Base-by-base conservation (phyloP, 1,140 invertebrate genomes). In the Caenorhabditis briggsae region DNA sequence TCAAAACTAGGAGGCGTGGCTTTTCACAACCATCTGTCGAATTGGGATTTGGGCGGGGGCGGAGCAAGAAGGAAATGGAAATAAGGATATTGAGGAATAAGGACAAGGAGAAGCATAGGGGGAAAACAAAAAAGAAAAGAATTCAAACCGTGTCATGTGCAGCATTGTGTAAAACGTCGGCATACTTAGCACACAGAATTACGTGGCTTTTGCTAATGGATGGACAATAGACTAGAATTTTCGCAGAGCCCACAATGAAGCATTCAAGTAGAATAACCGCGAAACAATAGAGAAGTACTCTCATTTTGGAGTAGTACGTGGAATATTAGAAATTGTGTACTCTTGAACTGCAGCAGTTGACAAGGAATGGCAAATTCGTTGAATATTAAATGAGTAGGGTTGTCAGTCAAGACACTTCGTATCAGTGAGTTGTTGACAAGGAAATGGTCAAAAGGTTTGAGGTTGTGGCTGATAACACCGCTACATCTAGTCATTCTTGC, bases 191-290 rank as follows among this genome's bases (percentile, higher is more conserved):
- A 23, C 70, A 78, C 70, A 78, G 53, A 50, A 78, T 46, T 12
- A 78, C 46, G 70, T 78, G 70, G 70, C 70, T 78, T 46, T 78
- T 78, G 46, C 70, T 78, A 78, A 78, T 78, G 46, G 70, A 78
- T 46, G 70, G 70, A 78, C 70, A 78, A 78, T 78, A 78, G 70
- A 78, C 70, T 46, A 78, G 70, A 50, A 78, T 78, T 78, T 78
- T 78, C n/a, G 70, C 70, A 78, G 70, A 46, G 12, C 50, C 46
- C 8, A 78, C 46, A n/a, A 78, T 50, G 41, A 78, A 53, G 70
- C n/a, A 43, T 14, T n/a, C 43, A n/a, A 50, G 65, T 46, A 74
- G 65, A 43, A 74, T 12, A 16, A 46, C 5, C 46, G 65, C 7
- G 14, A 20, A 58, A 20, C 18, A 25, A 61, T 20, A 25, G 12